Percentiles rank a stretch among this genome's conserved stretches.
phyloP scores from a whole-genome alignment of 2,797 vertebrate species.

The Pterois miles region DNA sequence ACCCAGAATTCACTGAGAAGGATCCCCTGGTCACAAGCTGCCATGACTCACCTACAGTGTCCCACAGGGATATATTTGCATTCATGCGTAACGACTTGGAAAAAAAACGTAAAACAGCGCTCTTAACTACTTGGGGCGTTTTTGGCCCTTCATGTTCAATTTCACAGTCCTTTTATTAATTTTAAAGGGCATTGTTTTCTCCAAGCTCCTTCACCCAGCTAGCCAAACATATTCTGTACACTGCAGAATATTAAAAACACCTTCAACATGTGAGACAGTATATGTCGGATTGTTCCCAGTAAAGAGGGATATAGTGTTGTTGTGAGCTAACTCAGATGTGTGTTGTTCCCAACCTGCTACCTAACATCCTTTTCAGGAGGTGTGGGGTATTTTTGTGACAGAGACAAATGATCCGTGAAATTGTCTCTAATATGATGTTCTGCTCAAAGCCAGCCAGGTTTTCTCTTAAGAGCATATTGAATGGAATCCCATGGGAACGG shows the following conservation, averaged over 20 bases:
- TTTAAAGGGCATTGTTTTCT: constrained; percentile 53
- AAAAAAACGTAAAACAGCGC: constrained; percentile 2
- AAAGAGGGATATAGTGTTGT: constrained; percentile 8
- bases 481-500: constrained; percentile 26
- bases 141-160: constrained; percentile 38
- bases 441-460: constrained; percentile 51
- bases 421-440: constrained; percentile 66
- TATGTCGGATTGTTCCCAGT: not conserved
- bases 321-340: constrained; percentile 12
- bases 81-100: constrained; percentile 8
- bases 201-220: constrained; percentile 6
- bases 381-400: constrained; percentile 45
- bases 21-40: not conserved
- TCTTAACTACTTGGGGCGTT: constrained; percentile 29
- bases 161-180: constrained; percentile 31
- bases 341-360: constrained; percentile 25
- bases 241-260: not conserved
- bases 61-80: constrained; percentile 19
- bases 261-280: not conserved
- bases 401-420: constrained; percentile 69
- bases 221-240: constrained; percentile 1
- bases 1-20: not conserved
- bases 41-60: constrained; percentile 29
- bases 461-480: constrained; percentile 50
- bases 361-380: constrained; percentile 22